Evolutionary conservation across 2,113 vertebrate genomes (phyloP).

Genomic region (Pseudolaguvia tuberculata): DNA sequence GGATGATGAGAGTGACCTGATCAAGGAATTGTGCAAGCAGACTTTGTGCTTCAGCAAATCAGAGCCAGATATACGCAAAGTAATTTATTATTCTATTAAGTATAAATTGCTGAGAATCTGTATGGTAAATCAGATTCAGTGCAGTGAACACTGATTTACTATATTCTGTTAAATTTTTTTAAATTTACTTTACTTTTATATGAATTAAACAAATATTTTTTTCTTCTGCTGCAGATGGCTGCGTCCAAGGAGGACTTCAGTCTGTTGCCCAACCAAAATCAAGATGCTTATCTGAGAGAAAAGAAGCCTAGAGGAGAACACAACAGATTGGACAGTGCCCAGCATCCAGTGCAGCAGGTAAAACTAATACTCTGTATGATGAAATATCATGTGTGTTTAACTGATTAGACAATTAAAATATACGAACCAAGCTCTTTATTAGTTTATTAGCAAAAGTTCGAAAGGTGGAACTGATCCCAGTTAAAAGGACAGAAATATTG

Average conservation of each 20-base stretch:
- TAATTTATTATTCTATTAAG: conserved; percentile 50
- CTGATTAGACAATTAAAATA: conserved; percentile 1
- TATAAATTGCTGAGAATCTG: neutral
- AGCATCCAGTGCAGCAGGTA: conserved; percentile 39
- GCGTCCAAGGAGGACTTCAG: conserved; percentile 76
- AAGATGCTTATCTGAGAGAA: conserved; percentile 56
- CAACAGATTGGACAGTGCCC: conserved; percentile 6
- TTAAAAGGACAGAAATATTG: neutral
- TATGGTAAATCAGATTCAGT: neutral
- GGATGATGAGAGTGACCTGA: conserved; percentile 85
- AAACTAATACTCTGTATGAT: conserved; percentile 8
- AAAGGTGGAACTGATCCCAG: neutral
- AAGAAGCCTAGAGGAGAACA: conserved; percentile 45
- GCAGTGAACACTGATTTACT: neutral
- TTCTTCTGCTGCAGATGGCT: conserved; percentile 72
- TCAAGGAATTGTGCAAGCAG: conserved; percentile 85
- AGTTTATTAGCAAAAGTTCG: neutral
- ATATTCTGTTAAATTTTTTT: neutral
- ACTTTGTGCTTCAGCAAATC: conserved; percentile 93
- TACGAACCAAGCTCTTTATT: neutral
- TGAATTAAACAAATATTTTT: neutral
- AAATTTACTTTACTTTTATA: neutral
- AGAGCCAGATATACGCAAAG: conserved; percentile 94
- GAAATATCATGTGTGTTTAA: neutral
- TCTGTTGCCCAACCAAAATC: conserved; percentile 68